These are phyloP conservation scores for Taphrorychus bicolor DNA, from an alignment of 2,888 invertebrate species.

Conservation along the genomic window DNA sequence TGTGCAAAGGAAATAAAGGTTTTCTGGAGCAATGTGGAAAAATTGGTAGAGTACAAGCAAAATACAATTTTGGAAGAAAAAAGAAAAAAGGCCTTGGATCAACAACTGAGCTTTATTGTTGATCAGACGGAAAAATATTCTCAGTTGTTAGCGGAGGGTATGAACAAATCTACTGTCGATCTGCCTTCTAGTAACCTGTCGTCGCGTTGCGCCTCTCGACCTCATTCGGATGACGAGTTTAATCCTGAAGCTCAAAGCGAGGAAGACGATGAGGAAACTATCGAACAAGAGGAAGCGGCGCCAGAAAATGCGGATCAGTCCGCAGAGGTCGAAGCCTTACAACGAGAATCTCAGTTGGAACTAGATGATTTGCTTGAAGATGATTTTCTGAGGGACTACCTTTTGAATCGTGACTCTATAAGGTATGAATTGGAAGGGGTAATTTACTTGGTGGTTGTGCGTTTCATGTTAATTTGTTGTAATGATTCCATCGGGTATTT, in stretches of 20 bases:
- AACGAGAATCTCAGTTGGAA: slow-evolving; percentile 88
- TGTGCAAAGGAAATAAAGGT: slow-evolving; percentile 92
- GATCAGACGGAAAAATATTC: slow-evolving; percentile 98
- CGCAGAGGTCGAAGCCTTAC: slow-evolving; percentile 83
- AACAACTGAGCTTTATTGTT: slow-evolving; percentile 96
- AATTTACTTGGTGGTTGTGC: background rate
- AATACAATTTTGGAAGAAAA: slow-evolving; percentile 92
- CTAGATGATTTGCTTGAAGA: slow-evolving; percentile 85
- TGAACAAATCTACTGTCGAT: slow-evolving; percentile 67
- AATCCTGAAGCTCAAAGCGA: slow-evolving; percentile 78
- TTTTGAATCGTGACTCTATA: slow-evolving; percentile 71
- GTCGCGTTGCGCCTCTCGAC: slow-evolving; percentile 60
- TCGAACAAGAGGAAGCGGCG: slow-evolving; percentile 79
- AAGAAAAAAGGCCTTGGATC: slow-evolving; percentile 92
- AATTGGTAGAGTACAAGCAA: slow-evolving; percentile 94
- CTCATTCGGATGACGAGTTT: slow-evolving; percentile 78
- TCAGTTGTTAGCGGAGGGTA: slow-evolving; percentile 85
- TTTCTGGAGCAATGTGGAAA: slow-evolving; percentile 97
- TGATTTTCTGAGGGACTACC: slow-evolving; percentile 80
- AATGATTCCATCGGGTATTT: background rate
- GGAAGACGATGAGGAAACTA: slow-evolving; percentile 92
- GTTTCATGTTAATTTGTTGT: background rate
- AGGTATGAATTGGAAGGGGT: slow-evolving; percentile 3
- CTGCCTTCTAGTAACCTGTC: slow-evolving; percentile 61
- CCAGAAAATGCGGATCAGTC: slow-evolving; percentile 63